phyloP scores from a whole-genome alignment of 2,113 vertebrate genomes.

The Tauraco erythrolophus region DNA sequence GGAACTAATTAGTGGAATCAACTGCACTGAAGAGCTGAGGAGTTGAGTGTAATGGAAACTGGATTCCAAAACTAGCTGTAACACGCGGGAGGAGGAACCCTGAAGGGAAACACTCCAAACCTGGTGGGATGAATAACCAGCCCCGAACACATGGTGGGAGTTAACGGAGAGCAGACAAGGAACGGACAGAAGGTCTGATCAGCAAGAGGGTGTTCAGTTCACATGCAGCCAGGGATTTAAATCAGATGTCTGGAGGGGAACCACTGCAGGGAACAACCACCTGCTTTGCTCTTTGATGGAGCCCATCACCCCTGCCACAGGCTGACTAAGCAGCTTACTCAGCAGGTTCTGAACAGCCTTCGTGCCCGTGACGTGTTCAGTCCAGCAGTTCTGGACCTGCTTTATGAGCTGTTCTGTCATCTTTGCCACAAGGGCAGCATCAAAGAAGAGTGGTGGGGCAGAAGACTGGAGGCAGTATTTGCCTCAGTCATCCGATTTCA shows the following conservation, averaged over 20 bases:
- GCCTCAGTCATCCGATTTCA: neutral
- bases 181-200: neutral
- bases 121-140: neutral
- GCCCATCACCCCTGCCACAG: neutral
- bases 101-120: neutral
- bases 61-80: slow-evolving; percentile 21
- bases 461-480: neutral
- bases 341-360: neutral
- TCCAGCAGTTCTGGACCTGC: neutral
- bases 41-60: slow-evolving; percentile 1
- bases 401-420: neutral
- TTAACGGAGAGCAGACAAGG: neutral
- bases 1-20: neutral
- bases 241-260: neutral
- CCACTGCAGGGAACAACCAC: neutral
- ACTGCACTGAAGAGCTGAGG: neutral
- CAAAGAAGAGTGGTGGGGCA: neutral
- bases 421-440: neutral
- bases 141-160: neutral
- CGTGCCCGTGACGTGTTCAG: neutral
- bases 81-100: neutral
- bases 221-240: neutral
- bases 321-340: neutral
- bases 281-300: neutral
- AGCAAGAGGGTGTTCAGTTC: neutral